Evolutionary conservation across 2,888 invertebrate species (phyloP).

Genomic region (Cephus nigrinus): DNA sequence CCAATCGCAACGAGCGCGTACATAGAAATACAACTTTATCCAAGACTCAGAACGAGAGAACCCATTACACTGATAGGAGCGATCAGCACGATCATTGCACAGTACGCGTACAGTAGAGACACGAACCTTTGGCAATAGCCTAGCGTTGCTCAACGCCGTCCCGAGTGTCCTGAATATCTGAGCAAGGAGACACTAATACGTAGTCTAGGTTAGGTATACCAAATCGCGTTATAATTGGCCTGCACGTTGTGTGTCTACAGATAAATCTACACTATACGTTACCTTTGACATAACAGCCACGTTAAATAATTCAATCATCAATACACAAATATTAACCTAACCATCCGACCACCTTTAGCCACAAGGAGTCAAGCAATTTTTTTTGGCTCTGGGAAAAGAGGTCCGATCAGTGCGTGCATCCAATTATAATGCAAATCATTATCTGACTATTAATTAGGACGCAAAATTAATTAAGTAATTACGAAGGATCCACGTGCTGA

Average conservation of each 20-base stretch:
- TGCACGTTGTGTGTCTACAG: slow-evolving; percentile 61
- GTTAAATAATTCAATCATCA: slow-evolving; percentile 7
- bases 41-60: neutral
- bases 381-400: neutral
- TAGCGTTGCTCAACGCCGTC: slow-evolving; percentile 51
- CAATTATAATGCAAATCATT: neutral
- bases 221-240: slow-evolving; percentile 57
- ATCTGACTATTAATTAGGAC: neutral
- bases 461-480: neutral
- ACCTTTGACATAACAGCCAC: slow-evolving; percentile 7
- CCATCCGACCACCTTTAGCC: neutral
- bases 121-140: slow-evolving; percentile 50
- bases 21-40: neutral
- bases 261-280: slow-evolving; percentile 30
- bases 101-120: slow-evolving; percentile 15
- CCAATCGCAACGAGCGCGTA: slow-evolving; percentile 9
- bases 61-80: neutral
- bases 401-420: neutral
- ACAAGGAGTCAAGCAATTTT: neutral
- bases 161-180: slow-evolving; percentile 58
- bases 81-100: neutral
- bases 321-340: neutral
- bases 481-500: neutral
- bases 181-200: slow-evolving; percentile 56
- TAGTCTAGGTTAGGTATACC: slow-evolving; percentile 30